Evolutionary conservation across 2,113 vertebrate species (phyloP), one percentile per base, ranked within the genome.

Genomic region (Chaenocephalus aceratus): DNA sequence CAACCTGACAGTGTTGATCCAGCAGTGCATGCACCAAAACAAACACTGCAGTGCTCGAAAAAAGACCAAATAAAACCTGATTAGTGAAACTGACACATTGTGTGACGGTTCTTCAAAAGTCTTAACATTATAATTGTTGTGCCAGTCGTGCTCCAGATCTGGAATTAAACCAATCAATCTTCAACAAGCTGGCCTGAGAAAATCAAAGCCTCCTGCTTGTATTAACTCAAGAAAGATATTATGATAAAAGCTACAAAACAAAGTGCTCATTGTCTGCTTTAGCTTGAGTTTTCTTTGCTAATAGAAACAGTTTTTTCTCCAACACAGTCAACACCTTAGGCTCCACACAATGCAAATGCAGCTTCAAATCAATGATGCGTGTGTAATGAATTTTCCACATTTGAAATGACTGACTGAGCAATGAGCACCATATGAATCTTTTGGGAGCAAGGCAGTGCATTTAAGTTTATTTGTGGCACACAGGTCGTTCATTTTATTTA

Each of bases 381-480:
- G 72, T 67, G 66, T 73, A 88, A 90, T 91, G 89, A 83, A 66
- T 88, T 88, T 83, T 64, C 76, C 83, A 70, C 87, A 83, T 90
- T 84, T 77, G 62, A 86, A 90, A 85, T 89, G 88, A 87, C 83
- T 86, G 76, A 84, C 77, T 89, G 86, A 88, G 80, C 83, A 87
- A 80, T 80, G 71, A 86, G 85, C 76, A 84, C 61, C 75, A 30
- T 66, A 75, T 82, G 77, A 73, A 88, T 90, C 76, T 86, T 82
- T 73, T 74, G 64, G 46, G 69, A 84, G 80, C 65, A 30, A 75
- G 62, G 76, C 46, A 10, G 23, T 79, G 78, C 62, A 48, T 91
- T 65, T 44, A 68, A 75, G 75, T 78, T n/a, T 54, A 66, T 83
- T 65, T 51, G n/a, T 49, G 46, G 48, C 72, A 36, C 69, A 78